Percentiles rank a stretch among this genome's conserved stretches.
Conservation (phyloP, 64 coral and sea anemone species). For the Exaiptasia diaphana region DNA sequence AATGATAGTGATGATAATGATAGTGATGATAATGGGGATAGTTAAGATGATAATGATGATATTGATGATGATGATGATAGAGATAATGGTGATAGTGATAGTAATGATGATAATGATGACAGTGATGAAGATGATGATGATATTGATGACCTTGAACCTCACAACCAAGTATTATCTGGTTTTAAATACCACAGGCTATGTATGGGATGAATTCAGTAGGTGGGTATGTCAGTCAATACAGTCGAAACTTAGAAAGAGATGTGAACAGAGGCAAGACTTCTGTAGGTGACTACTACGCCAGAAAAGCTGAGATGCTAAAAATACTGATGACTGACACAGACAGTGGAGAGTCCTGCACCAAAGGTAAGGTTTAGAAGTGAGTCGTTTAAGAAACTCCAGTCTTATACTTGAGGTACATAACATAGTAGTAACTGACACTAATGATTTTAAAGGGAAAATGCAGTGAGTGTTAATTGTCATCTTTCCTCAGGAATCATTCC, state of each 20-base stretch:
- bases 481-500: conserved; percentile 58
- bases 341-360: conserved; percentile 92
- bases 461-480: not conserved
- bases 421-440: no score
- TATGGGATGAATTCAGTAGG: conserved; percentile 87
- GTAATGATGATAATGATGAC: no score
- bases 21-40: no score
- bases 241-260: conserved; percentile 64
- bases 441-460: not conserved
- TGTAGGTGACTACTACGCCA: conserved; percentile 94
- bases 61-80: no score
- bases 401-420: not conserved
- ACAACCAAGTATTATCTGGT: no score
- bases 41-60: no score
- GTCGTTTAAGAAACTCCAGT: not conserved
- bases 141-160: no score
- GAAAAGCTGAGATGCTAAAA: conserved; percentile 95
- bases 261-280: conserved; percentile 79
- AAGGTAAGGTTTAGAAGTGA: conserved; percentile 34
- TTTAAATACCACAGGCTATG: conserved; percentile 73
- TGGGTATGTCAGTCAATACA: conserved; percentile 82
- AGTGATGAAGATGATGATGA: no score
- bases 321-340: conserved; percentile 92
- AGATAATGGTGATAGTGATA: no score
- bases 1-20: no score